Conservation (phyloP, 2,113 vertebrate genomes). For the Gasterosteus aculeatus region DNA sequence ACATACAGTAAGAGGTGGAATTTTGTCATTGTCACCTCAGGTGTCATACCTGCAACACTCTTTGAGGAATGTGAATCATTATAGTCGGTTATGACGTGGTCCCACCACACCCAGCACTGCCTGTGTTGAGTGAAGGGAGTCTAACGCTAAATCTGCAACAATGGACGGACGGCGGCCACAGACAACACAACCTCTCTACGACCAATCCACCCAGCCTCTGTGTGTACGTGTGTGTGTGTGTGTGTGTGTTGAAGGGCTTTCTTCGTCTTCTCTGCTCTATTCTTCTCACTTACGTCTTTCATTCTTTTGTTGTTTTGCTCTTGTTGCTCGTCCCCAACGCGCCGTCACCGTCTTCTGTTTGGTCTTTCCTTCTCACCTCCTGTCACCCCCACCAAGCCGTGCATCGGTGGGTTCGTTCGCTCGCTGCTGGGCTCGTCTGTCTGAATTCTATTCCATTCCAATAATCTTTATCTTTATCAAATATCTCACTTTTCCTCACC, state of each 20-base stretch:
- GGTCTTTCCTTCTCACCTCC: neutral
- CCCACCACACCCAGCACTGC: conserved; percentile 15
- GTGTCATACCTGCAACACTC: neutral
- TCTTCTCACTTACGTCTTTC: neutral
- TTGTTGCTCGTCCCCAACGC: neutral
- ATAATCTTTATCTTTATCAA: too few species aligned
- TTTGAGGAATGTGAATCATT: conserved; percentile 7
- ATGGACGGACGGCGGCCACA: conserved; percentile 7
- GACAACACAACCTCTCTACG: conserved; percentile 24
- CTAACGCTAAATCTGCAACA: conserved; percentile 4
- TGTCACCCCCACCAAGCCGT: neutral
- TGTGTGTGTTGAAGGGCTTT: conserved; percentile 30
- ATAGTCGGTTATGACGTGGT: neutral
- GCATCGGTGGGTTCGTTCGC: neutral
- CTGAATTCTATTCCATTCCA: conserved; percentile 19
- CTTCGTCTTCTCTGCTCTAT: neutral
- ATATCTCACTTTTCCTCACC: neutral
- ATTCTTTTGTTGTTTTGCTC: conserved; percentile 5
- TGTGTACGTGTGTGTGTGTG: neutral
- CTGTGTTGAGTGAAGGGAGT: conserved; percentile 5
- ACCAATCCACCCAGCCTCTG: conserved; percentile 18
- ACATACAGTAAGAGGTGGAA: neutral
- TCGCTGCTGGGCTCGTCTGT: conserved; percentile 7
- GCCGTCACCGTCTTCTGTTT: neutral
- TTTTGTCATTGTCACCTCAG: neutral